Percentiles rank a stretch among this genome's conserved stretches.
phyloP scores from a whole-genome alignment of 2,888 invertebrate genomes.

The Acanthococcus lagerstroemiae region DNA sequence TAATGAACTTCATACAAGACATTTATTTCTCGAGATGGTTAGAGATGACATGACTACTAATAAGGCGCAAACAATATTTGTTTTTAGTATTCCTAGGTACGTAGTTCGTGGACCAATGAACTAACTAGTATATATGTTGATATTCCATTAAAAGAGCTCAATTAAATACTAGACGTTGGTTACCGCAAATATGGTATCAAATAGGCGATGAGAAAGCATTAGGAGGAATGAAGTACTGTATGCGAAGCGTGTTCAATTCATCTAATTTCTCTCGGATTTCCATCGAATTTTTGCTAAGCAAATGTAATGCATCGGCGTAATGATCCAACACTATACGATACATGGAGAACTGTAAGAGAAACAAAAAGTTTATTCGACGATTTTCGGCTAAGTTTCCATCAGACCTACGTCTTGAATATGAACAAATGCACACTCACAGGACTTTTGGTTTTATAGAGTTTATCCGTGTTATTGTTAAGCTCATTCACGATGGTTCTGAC shows the following conservation, averaged over 20 bases:
- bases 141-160: too few relatives aligned
- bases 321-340: constrained; percentile 23
- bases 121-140: too few relatives aligned
- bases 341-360: constrained; percentile 1
- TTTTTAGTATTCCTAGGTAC: too few relatives aligned
- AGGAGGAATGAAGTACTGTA: constrained; percentile 2
- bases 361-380: background rate
- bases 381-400: background rate
- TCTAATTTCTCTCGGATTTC: constrained; percentile 16
- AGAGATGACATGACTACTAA: too few relatives aligned
- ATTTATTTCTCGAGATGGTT: too few relatives aligned
- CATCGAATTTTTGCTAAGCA: background rate
- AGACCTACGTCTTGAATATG: background rate
- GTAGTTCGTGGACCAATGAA: too few relatives aligned
- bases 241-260: background rate
- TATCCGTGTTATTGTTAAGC: constrained; percentile 1
- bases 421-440: constrained; percentile 1
- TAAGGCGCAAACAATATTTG: too few relatives aligned
- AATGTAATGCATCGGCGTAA: constrained; percentile 21
- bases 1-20: too few relatives aligned
- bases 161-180: background rate
- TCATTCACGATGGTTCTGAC: constrained; percentile 11
- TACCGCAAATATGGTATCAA: background rate
- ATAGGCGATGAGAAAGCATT: background rate
- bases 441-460: constrained; percentile 4